Evolutionary conservation across 1,140 invertebrate genomes (phyloP), one percentile per base, ranked within the genome.

Genomic region (Camponotus pennsylvanicus): DNA sequence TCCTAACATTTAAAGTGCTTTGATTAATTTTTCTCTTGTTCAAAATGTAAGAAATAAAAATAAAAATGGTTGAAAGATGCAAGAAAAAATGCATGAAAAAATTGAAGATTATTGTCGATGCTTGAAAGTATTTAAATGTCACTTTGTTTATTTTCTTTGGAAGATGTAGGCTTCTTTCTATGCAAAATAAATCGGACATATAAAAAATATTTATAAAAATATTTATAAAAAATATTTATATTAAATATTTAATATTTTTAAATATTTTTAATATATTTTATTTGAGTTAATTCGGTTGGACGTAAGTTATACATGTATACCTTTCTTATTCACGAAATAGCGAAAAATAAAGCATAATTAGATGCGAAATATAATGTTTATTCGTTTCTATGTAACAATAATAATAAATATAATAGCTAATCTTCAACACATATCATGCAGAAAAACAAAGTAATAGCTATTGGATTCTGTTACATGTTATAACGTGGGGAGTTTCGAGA

Each of bases 281-380:
- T 27, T 27, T 27, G 27, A 66, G 40, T 67, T 49, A 66, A 78
- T 66, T 45, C 1, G 42, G 11, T 45, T 42, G 42, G 66, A 78
- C 61, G 21, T 66, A 21, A n/a, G 11, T 63, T 66, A 67, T 69
- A 18, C n/a, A 7, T 27, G 32, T 55, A 52, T 66, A 52, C 66
- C 37, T 49, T 52, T 15, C 49, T 79, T 42, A 7, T 21, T 79
- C 3, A 32, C 40, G 45, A 52, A 34, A 52, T 27, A 61, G 42
- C 27, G 27, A n/a, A 49, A 52, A 67, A 27, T n/a, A 3, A 52
- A 67, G n/a, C 37, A 49, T 79, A 37, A 67, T 66, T 67, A 79
- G 21, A 21, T 49, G 49, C 32, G 40, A 27, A 40, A 27, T 37
- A 7, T 6, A 63, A 61, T 63, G 42, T 27, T 45, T 52, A n/a